These are phyloP conservation scores for Bimastos eiseni DNA, from an alignment of 2,888 invertebrate genomes.

Conservation along the genomic window DNA sequence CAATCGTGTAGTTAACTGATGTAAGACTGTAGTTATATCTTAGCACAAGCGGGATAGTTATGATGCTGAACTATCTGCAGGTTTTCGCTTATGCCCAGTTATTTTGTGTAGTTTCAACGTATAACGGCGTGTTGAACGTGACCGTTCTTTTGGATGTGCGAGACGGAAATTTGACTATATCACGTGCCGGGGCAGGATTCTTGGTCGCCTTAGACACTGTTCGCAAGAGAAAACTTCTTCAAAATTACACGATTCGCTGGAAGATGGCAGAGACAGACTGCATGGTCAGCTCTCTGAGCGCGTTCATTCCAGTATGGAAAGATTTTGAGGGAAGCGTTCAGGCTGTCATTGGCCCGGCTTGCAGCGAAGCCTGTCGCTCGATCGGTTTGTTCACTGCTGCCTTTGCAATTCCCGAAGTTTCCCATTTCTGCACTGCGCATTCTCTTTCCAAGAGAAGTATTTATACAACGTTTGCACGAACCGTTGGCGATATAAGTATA, in stretches of 20 bases:
- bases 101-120: background rate
- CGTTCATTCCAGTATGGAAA: background rate
- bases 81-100: background rate
- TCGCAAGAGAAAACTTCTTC: background rate
- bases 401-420: background rate
- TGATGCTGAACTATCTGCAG: background rate
- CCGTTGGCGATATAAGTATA: background rate
- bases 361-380: background rate
- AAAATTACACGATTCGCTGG: background rate
- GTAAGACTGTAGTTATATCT: background rate
- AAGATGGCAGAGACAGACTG: background rate
- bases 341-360: background rate
- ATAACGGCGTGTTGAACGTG: background rate
- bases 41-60: background rate
- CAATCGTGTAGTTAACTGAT: background rate
- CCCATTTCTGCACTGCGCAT: background rate
- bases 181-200: background rate
- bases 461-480: background rate
- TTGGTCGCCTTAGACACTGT: background rate
- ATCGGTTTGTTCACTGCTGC: slow-evolving; percentile 6
- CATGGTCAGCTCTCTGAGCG: background rate
- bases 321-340: background rate
- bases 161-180: background rate
- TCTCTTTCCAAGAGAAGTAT: background rate
- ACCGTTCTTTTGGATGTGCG: background rate